These are phyloP conservation scores for Polyergus mexicanus DNA, from an alignment of 1,140 invertebrate species.

Conservation along the genomic window DNA sequence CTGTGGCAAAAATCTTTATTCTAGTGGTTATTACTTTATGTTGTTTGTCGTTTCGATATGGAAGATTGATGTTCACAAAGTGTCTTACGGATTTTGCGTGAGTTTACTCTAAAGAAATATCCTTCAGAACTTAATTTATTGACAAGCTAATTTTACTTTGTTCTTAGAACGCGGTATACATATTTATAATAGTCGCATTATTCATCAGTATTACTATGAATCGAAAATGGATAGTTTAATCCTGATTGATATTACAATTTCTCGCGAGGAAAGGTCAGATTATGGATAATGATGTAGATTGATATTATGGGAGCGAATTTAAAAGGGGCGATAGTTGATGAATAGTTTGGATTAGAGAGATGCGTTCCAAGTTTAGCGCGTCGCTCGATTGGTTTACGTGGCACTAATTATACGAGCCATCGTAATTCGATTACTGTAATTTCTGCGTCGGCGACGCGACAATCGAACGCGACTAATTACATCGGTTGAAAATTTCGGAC, in stretches of 20 bases:
- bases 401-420: slow-evolving; percentile 79
- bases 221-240: background rate
- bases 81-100: background rate
- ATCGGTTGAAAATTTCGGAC: slow-evolving; percentile 84
- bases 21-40: background rate
- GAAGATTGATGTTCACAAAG: background rate
- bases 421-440: slow-evolving; percentile 84
- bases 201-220: background rate
- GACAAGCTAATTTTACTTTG: background rate
- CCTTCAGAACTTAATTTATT: background rate
- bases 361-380: slow-evolving; percentile 54
- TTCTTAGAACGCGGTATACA: background rate
- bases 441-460: slow-evolving; percentile 77
- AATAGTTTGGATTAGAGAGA: slow-evolving; percentile 56
- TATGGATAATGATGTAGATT: background rate
- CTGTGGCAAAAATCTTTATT: background rate
- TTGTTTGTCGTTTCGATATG: background rate
- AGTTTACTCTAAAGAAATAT: background rate
- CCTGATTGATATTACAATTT: background rate
- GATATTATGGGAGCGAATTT: slow-evolving; percentile 1
- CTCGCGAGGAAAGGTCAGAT: background rate
- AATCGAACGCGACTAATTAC: slow-evolving; percentile 83
- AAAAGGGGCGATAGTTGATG: slow-evolving; percentile 23
- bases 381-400: slow-evolving; percentile 56
- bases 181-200: background rate